phyloP scores from a whole-genome alignment of 2,888 invertebrate genomes.

The Ophonus ardosiacus region DNA sequence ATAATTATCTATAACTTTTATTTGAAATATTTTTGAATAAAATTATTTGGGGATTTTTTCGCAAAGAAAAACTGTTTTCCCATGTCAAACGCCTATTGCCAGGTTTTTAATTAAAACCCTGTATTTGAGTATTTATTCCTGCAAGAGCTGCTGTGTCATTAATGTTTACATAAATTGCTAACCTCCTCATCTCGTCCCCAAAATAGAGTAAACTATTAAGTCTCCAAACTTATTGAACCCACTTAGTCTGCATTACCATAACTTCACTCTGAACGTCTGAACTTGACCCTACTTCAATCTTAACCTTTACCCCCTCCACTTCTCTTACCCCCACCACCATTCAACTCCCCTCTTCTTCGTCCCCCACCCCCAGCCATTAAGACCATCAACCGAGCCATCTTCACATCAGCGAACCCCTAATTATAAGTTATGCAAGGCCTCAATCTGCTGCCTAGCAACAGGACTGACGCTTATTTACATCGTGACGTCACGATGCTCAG shows the following conservation, averaged over 20 bases:
- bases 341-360: too few species aligned
- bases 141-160: too few species aligned
- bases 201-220: too few species aligned
- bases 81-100: too few species aligned
- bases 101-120: too few species aligned
- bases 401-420: neutral
- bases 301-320: neutral
- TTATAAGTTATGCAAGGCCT: constrained; percentile 37
- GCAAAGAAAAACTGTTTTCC: too few species aligned
- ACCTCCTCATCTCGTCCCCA: too few species aligned
- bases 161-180: too few species aligned
- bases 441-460: constrained; percentile 10
- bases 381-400: neutral
- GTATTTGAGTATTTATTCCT: too few species aligned
- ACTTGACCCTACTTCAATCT: neutral
- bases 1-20: too few species aligned
- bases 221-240: neutral
- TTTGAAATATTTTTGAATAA: too few species aligned
- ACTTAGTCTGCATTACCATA: neutral
- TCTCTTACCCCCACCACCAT: neutral
- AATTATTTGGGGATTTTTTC: too few species aligned
- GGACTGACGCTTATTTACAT: neutral
- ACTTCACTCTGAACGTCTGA: neutral
- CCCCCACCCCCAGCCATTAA: neutral
- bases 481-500: neutral